Evolutionary conservation across 2,113 vertebrate species (phyloP), one percentile per base, ranked within the genome.

Genomic region (Etheostoma spectabile): DNA sequence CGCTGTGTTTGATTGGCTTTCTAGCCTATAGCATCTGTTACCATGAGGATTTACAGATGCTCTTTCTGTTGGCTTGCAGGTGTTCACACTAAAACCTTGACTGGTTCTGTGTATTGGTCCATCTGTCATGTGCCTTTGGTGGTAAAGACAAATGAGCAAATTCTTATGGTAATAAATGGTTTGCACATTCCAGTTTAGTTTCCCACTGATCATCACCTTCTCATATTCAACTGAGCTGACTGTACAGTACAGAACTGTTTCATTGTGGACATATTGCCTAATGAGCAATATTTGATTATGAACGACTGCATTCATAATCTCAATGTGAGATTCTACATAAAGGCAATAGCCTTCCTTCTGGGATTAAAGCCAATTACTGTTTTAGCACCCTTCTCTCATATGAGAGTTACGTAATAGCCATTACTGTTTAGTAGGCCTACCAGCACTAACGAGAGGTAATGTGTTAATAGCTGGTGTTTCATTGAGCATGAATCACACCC

Each of bases 1-100:
- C 22, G 77, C 33, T 80, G 18, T 56, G 42, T 80, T n/a, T 83
- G 42, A 62, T 38, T 74, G 77, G 59, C 59, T 33, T n/a, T 48
- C 53, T 42, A 42, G 38, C 38, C 38, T 11, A 48, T 8, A 21
- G 12, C 12, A 24, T 51, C 12, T 65, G 2, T n/a, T 21, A 65
- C 10, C 18, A 14, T 18, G 59, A 63, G 45, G 45, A 73, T 62
- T n/a, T n/a, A 48, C 42, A 48, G 38, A 66, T 56, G 7, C 6
- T 33, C 16, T 51, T 21, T 12, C 7, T 30, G 5, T 30, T 56
- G 16, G 18, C 19, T 69, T 57, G 38, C 57, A 57, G 57, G 14
- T 30, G 22, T 30, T 67, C 24, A 55, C 24, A 24, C 14, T 68
- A 13, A 73, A 68, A 45, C 42, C 38, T 8, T 38, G 11, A 10